These are phyloP conservation scores for Reinhardtius hippoglossoides DNA, from an alignment of 2,113 vertebrate genomes.

Conservation along the genomic window DNA sequence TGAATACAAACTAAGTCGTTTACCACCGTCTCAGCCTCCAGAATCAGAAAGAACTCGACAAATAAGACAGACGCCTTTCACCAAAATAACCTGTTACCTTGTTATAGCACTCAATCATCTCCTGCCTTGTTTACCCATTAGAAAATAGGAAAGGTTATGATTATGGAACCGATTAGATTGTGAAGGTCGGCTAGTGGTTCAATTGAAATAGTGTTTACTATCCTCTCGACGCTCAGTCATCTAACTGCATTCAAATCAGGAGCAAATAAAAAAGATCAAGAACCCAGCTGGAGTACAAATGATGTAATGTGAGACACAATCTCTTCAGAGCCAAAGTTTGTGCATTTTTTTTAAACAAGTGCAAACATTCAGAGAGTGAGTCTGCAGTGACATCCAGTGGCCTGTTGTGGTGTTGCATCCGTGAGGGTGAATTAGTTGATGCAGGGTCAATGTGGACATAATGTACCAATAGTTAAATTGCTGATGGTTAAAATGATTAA, in stretches of 20 bases:
- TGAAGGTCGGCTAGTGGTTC: not conserved
- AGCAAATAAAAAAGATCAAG: not conserved
- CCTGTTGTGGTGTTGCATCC: not conserved
- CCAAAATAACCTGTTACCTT: not conserved
- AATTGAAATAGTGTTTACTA: not conserved
- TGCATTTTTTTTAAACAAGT: not conserved
- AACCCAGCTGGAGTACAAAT: not conserved
- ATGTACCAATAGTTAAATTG: not conserved
- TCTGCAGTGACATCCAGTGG: conserved; percentile 42
- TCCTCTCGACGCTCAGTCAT: not conserved
- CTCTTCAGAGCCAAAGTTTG: not conserved
- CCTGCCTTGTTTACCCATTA: not conserved
- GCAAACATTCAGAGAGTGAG: not conserved
- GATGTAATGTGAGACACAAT: not conserved
- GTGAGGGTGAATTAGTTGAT: not conserved
- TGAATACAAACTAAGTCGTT: not conserved
- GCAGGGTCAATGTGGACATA: not conserved
- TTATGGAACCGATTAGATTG: not conserved
- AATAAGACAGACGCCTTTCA: not conserved
- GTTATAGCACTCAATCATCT: not conserved
- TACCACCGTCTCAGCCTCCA: not conserved
- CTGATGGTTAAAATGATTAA: no score
- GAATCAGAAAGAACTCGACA: no score
- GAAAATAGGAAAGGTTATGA: not conserved
- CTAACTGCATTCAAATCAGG: not conserved